Evolutionary conservation across 2,797 vertebrate species (phyloP), one percentile per base, ranked within the genome.

Genomic region (Sebastes matsubarae): DNA sequence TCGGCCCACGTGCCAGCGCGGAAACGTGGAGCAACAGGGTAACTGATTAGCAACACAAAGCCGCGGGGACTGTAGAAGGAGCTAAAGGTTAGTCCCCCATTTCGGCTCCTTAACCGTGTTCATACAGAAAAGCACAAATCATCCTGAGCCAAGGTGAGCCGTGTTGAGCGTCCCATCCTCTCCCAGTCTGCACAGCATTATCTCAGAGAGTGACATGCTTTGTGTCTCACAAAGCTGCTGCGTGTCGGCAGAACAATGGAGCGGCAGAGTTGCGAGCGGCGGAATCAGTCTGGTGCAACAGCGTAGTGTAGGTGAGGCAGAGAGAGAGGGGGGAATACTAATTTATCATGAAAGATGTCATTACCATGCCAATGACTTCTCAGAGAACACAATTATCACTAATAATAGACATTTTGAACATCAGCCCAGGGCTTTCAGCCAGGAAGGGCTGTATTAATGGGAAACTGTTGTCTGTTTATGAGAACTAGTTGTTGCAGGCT

Each of bases 261-360:
- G 85, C 77, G 18, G 79, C 84, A 57, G 77, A 86, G 85, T 85
- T 80, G 88, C 36, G 22, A 91, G 88, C 18, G 52, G 79, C 72
- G 13, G 83, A 92, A 85, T 90, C 82, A 75, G 79, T 80, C 88
- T 87, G 57, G 81, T 79, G 84, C 82, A 85, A 75, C 88, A 83
- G 87, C 63, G 75, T 18, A 57, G 78, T 86, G 89, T 84, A 92
- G 92, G 93, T 94, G 80, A 50, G n/a, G 82, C 85, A 68, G 83
- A 76, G 77, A 68, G 68, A 13, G 59, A 8, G 57, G 25, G 75
- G 81, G 77, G 86, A 76, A 80, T 85, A 69, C 89, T 85, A 92
- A 89, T 93, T 92, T 86, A 89, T 90, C 80, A 92, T 91, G 84
- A 93, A 95, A 93, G 85, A 92, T 91, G 88, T 86, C 90, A 95